Base-by-base conservation (phyloP, 2,888 invertebrate species). In the Ligdia adustata region DNA sequence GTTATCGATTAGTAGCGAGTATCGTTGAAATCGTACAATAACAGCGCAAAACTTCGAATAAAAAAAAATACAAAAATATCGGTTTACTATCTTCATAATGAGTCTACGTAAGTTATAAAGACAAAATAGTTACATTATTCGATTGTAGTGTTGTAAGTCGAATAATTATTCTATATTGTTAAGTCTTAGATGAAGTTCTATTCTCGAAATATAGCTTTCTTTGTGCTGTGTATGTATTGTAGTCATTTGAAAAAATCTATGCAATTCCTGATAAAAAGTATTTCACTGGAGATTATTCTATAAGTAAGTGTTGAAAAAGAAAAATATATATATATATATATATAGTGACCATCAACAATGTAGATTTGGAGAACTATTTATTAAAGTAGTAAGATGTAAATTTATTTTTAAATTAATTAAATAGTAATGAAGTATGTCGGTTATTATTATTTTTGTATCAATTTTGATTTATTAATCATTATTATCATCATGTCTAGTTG, bases 401-500 rank as follows among this genome's bases (percentile, higher is more conserved):
- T 51, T 12, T n/a, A 16, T 27, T 27, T 26, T 55, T 62, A 33
- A 44, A 4, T 7, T n/a, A 6, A 61, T 48, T 41, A 55, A 43
- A 7, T 32, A 29, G 37, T 9, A 37, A 46, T 52, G 28, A 48
- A 46, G 26, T 44, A 14, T 22, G 40, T 45, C 46, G 34, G 32
- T 45, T 56, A 61, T 55, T 62, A n/a, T n/a, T 60, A 57, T 52
- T 65, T 62, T 63, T 62, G 32, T 64, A 55, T 60, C 32, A 52
- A 56, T 52, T 56, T 66, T 62, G 15, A 55, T 64, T 68, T 64
- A n/a, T 22, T 22, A 22, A 22, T 22, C n/a, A 53, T 58, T 65
- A 48, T 62, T 41, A 58, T 64, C 59, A 62, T 64, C 59, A 62
- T 44, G 55, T 60, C 66, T 70, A 66, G 60, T 66, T 65, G 50